These are phyloP conservation scores for Zaprionus nigranus DNA, from an alignment of 1,140 invertebrate species.

Conservation along the genomic window DNA sequence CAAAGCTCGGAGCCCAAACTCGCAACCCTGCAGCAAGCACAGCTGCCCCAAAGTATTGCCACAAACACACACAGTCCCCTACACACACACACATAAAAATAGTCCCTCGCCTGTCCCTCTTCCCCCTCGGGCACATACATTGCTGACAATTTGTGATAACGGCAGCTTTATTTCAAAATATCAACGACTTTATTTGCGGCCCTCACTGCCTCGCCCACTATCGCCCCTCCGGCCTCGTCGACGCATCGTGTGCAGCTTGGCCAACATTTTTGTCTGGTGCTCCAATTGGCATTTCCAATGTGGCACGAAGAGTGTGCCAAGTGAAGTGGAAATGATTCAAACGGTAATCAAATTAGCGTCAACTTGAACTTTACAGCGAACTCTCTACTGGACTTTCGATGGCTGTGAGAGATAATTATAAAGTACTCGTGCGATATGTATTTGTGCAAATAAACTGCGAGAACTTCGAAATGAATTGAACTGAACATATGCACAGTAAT, in stretches of 20 bases:
- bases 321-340: slow-evolving; percentile 29
- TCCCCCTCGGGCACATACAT: slow-evolving; percentile 20
- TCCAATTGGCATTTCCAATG: slow-evolving; percentile 13
- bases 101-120: background rate
- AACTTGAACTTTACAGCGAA: slow-evolving; percentile 1
- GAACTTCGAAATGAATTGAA: background rate
- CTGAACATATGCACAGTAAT: background rate
- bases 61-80: slow-evolving; percentile 8
- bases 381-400: background rate
- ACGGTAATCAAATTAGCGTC: slow-evolving; percentile 31
- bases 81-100: slow-evolving; percentile 19
- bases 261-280: background rate
- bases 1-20: slow-evolving; percentile 9
- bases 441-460: background rate
- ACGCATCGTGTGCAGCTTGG: slow-evolving; percentile 15
- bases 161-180: slow-evolving; percentile 71
- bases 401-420: background rate
- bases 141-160: slow-evolving; percentile 77
- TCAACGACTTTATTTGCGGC: slow-evolving; percentile 63
- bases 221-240: background rate
- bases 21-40: slow-evolving; percentile 25
- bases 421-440: slow-evolving; percentile 3
- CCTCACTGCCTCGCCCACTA: background rate
- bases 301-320: slow-evolving; percentile 10
- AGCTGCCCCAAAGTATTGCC: slow-evolving; percentile 54